Evolutionary conservation across 2,113 vertebrate species (phyloP), one percentile per base, ranked within the genome.

Genomic region (Dolichotis patagonum): DNA sequence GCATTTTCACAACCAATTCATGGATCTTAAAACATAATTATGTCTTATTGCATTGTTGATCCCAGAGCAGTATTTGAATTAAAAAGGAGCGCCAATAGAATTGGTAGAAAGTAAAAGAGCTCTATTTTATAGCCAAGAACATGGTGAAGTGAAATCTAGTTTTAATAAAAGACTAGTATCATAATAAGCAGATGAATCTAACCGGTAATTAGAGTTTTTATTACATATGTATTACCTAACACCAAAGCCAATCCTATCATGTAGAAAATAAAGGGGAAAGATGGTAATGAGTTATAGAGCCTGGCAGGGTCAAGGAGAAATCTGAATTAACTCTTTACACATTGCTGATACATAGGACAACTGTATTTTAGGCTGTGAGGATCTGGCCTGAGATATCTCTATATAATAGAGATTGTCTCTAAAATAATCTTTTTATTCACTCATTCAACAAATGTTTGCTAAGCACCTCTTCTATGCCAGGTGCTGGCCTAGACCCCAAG

Each of bases 11-110:
- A 97, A 97, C 96, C 97, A 96, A 95, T 97, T 98, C 97, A 96
- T 96, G 95, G 97, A 97, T 97, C 98, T 98, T 98, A 97, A 98
- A 98, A 98, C 97, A 98, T 98, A 98, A 98, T 98, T 98, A 98
- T 97, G 96, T 98, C 98, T 98, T 98, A 98, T 98, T 98, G 98
- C 98, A 96, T 98, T 98, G 98, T 97, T 98, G 98, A 98, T 98
- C 98, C 98, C 98, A 97, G 96, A 98, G 97, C 98, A 98, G 98
- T 97, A 95, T 98, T 98, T 98, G 98, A 98, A 98, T 98, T 98
- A 98, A 98, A 98, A 98, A 98, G 93, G 96, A 97, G 96, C 94
- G 80, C 96, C 98, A 96, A 94, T 97, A 97, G 98, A 98, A 98
- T 97, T 97, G 95, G 95, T 90, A 83, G 97, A 97, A 97, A 98